A percentile compares a stretch with the other conserved stretches of the same genome.
Evolutionary conservation across 2,797 vertebrate genomes (phyloP).

Genomic region (Galaxias olidus): DNA sequence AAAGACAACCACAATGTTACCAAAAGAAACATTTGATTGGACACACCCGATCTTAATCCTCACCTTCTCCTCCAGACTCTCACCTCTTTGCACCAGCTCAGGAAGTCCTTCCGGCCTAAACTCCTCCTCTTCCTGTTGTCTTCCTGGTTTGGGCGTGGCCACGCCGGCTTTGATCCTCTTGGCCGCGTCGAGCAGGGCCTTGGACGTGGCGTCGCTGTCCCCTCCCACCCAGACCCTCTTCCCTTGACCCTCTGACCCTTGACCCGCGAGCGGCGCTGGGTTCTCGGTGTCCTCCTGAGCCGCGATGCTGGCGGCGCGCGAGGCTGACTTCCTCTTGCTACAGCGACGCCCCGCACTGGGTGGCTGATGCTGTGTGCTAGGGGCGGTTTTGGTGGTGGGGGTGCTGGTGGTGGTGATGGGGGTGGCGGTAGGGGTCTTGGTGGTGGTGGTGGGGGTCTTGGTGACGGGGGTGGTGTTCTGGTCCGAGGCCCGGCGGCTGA

Average conservation of each 20-base stretch:
- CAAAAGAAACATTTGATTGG: neutral
- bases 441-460: no score
- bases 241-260: slow-evolving; percentile 37
- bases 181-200: slow-evolving; percentile 67
- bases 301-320: no score
- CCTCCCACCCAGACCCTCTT: slow-evolving; percentile 72
- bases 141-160: slow-evolving; percentile 37
- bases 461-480: no score
- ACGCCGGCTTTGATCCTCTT: slow-evolving; percentile 69
- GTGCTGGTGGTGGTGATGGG: no score
- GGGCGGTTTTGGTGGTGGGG: no score
- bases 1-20: neutral
- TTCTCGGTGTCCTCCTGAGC: slow-evolving; percentile 34
- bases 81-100: slow-evolving; percentile 85
- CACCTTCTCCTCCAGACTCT: slow-evolving; percentile 3
- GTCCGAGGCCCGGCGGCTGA: slow-evolving; percentile 32
- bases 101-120: slow-evolving; percentile 83
- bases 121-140: slow-evolving; percentile 49
- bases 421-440: no score
- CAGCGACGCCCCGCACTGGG: no score
- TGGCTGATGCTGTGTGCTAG: no score
- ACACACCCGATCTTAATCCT: neutral
- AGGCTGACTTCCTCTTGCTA: no score
- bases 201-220: slow-evolving; percentile 42
- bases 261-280: neutral